Base-by-base conservation (phyloP, 2,113 vertebrate species). In the Procavia capensis region DNA sequence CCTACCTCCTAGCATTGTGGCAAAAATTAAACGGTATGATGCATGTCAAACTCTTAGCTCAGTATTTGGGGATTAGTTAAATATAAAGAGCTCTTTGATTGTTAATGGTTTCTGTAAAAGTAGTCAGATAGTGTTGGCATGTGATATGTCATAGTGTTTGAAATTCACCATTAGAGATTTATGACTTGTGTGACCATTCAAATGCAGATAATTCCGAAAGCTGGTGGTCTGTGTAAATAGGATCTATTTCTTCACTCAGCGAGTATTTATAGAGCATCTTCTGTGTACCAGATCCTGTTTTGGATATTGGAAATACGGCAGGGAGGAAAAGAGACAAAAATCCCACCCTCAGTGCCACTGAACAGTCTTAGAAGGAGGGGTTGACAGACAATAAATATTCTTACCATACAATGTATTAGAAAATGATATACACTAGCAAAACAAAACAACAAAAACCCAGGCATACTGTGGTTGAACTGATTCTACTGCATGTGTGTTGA, bases 241-340 rank as follows among this genome's bases (percentile, higher is more conserved):
- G n/a, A 22, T 83, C 34, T 61, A 1, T 85, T 72, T 76, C 11
- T 45, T 78, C 36, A 16, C 61, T 90, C 11, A 72, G 94, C 50
- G 80, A 10, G 25, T 93, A 34, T 78, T 54, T 63, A 4, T 6
- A 34, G 72, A 34, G 10, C 3, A 3, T 39, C 50, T 41, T 61
- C 61, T n/a, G 68, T 39, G 63, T 75, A 43, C 82, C 54, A 36
- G 88, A 72, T 74, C 70, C 59, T 34, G 54, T 81, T 80, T 76
- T 34, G 29, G 31, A 16, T 59, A 22, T 39, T 20, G 59, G 87
- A 83, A 59, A 25, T 39, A 4, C 7, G 19, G 50, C 66, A 63
- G 66, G 9, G 70, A 63, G 22, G 41, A 41, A 31, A 89, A 50
- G 50, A 34, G 27, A 31, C 36, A 22, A 31, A 63, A 36, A 22